Base-by-base conservation (phyloP, 1,140 invertebrate genomes). In the Scaptodrosophila lebanonensis region DNA sequence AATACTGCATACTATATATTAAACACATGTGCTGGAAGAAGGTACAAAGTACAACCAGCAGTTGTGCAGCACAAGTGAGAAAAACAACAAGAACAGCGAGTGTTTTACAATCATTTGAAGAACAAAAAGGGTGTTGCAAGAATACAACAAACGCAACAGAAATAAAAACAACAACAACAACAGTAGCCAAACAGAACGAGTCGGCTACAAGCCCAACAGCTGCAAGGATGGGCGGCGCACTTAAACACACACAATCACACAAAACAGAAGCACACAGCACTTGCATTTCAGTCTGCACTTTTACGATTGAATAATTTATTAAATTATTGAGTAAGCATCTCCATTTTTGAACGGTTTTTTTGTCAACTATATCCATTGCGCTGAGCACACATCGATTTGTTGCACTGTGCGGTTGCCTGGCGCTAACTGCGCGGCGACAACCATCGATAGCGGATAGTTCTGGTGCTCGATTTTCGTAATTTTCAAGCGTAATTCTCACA, bases 11-110 rank as follows among this genome's bases (percentile, higher is more conserved):
- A 57, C 32, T n/a, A n/a, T n/a, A n/a, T n/a, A n/a, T n/a, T n/a
- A n/a, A n/a, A 32, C 52, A 29, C 36, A 29, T 49, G 30, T 27
- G 13, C 27, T 18, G 45, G 38, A 65, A 50, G 59, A 61, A 66
- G 73, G 73, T 79, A 73, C 73, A 79, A 79, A 79, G 73, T 79
- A 60, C 66, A 75, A 69, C 59, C 36, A 53, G 18, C 57, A 64
- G 29, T 8, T 4, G 22, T 25, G 22, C 3, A 3, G 3, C 8
- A 8, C 22, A 25, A 25, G 22, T 4, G 22, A 3, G 22, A 3
- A 25, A 25, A 8, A 3, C 42, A 48, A 18, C 30, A 52, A 9
- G 39, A 45, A 13, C 32, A 53, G 16, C 47, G 45, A n/a, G n/a
- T n/a, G n/a, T n/a, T n/a, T n/a, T n/a, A n/a, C n/a, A n/a, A n/a